phyloP scores from a whole-genome alignment of 2,113 vertebrate species.

The Phodopus roborovskii region DNA sequence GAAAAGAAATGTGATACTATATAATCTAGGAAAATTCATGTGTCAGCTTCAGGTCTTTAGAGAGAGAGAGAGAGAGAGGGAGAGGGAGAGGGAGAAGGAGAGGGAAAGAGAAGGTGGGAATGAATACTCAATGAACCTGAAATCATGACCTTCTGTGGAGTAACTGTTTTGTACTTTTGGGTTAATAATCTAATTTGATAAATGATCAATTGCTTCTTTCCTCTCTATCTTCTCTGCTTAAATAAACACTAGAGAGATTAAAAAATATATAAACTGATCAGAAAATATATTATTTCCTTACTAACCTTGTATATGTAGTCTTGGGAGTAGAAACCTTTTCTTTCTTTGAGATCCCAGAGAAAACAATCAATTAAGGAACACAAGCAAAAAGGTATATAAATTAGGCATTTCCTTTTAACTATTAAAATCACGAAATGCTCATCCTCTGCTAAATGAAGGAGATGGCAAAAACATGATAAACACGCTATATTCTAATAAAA shows the following conservation, averaged over 20 bases:
- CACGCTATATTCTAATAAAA: constrained; percentile 5
- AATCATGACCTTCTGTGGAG: background rate
- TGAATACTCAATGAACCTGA: background rate
- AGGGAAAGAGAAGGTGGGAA: background rate
- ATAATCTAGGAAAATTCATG: background rate
- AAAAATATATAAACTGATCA: constrained; percentile 2
- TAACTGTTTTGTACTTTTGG: constrained; percentile 23
- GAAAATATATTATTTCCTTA: constrained; percentile 53
- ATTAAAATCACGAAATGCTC: constrained; percentile 12
- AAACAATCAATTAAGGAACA: background rate
- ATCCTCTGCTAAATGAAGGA: constrained; percentile 19
- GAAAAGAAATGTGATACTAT: constrained; percentile 33
- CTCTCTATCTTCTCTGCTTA: constrained; percentile 34
- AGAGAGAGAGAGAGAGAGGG: background rate
- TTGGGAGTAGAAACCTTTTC: background rate
- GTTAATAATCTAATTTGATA: constrained; percentile 58
- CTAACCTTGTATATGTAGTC: constrained; percentile 9
- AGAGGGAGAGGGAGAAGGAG: background rate
- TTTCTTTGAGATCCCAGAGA: constrained; percentile 20
- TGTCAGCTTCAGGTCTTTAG: background rate
- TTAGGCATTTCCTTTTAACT: background rate
- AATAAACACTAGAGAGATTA: constrained; percentile 8
- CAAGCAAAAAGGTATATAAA: background rate
- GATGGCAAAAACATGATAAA: background rate
- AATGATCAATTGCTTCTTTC: constrained; percentile 61